A percentile compares a stretch with the other conserved stretches of the same genome.
phyloP scores from a whole-genome alignment of 2,888 invertebrate species.

The Hemaris fuciformis region DNA sequence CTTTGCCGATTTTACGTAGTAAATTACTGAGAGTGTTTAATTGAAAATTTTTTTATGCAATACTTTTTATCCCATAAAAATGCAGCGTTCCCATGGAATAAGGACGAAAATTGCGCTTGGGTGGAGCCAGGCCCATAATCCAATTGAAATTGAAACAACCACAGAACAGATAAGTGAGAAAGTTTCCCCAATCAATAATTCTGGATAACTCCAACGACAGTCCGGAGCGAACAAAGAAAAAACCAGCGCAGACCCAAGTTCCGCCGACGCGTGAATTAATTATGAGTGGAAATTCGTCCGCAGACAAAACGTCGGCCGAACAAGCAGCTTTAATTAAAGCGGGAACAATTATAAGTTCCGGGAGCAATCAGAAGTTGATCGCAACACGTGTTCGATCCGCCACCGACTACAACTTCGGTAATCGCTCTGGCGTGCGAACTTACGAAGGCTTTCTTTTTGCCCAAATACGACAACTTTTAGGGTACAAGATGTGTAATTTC shows the following conservation, averaged over 20 bases:
- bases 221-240: background rate
- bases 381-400: background rate
- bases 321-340: slow-evolving; percentile 31
- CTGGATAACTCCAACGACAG: background rate
- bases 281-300: background rate
- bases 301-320: slow-evolving; percentile 17
- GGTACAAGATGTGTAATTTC: no score
- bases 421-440: background rate
- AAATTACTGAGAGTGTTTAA: no score
- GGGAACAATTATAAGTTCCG: slow-evolving; percentile 29
- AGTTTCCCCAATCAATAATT: background rate
- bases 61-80: no score
- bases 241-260: background rate
- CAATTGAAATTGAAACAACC: background rate
- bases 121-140: background rate
- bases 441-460: background rate
- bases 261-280: background rate
- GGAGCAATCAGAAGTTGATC: slow-evolving; percentile 26
- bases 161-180: background rate
- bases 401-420: background rate
- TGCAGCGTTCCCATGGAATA: no score
- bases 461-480: no score
- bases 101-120: no score
- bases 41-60: no score
- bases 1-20: no score